phyloP scores from a whole-genome alignment of 2,113 vertebrate genomes.

The Nyctibius bracteatus region DNA sequence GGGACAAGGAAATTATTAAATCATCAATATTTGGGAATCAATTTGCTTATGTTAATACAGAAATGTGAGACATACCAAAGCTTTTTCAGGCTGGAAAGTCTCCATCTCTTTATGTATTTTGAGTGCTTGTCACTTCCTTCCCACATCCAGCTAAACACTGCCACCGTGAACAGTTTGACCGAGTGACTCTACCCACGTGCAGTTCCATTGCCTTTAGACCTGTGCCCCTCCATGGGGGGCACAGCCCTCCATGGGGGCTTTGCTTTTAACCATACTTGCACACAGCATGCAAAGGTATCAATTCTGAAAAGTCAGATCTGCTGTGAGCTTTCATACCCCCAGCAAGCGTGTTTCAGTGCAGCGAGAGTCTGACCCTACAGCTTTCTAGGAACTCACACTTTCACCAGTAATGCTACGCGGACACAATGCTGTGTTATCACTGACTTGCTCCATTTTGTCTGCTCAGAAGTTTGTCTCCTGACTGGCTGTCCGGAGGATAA shows the following conservation, averaged over 20 bases:
- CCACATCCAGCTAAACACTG: background rate
- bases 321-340: background rate
- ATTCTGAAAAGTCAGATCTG: background rate
- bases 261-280: background rate
- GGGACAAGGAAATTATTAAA: background rate
- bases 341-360: background rate
- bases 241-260: too few species aligned
- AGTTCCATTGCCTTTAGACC: background rate
- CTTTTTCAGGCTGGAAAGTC: background rate
- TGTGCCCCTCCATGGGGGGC: background rate
- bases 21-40: background rate
- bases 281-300: background rate
- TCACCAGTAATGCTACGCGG: accelerated
- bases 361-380: background rate
- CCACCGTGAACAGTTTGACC: background rate
- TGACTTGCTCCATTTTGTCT: background rate
- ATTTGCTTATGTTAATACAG: slow-evolving; percentile 39
- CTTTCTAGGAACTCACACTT: background rate
- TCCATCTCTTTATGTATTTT: background rate
- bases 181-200: background rate
- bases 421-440: accelerated
- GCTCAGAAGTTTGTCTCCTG: background rate
- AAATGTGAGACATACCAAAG: background rate
- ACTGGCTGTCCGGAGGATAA: background rate
- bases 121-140: background rate